Evolutionary conservation across 1,140 invertebrate genomes (phyloP).

Genomic region (Ips typographus): DNA sequence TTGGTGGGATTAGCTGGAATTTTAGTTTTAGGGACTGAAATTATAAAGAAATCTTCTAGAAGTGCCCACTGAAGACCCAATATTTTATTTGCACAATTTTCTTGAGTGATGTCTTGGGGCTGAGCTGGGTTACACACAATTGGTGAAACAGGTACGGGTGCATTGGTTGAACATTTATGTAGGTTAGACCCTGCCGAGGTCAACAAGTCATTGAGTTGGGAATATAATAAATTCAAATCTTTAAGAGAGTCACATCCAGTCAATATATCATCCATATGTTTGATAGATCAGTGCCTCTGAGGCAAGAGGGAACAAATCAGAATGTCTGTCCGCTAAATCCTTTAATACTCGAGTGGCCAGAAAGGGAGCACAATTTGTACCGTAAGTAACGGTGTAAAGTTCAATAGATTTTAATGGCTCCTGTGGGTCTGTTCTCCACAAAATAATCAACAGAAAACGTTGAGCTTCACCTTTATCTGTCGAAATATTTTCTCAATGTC

Average conservation of each 20-base stretch:
- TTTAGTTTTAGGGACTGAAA: conserved; percentile 10
- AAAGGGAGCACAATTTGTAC: conserved; percentile 46
- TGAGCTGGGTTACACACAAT: not conserved
- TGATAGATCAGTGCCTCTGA: conserved; percentile 28
- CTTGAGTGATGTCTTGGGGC: not conserved
- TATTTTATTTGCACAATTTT: conserved; percentile 8
- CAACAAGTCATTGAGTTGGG: conserved; percentile 7
- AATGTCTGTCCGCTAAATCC: conserved; percentile 41
- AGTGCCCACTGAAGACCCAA: conserved; percentile 28
- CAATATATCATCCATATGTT: conserved; percentile 39
- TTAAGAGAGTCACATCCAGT: not conserved
- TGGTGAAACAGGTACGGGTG: not conserved
- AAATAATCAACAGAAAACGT: conserved; percentile 46
- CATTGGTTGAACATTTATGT: conserved; percentile 30
- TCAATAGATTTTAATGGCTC: conserved; percentile 43
- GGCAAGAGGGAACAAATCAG: conserved; percentile 42
- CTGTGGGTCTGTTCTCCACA: conserved; percentile 45
- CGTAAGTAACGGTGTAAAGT: conserved; percentile 50
- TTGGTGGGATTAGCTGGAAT: conserved; percentile 14
- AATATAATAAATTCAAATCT: not conserved
- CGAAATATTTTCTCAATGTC: conserved; percentile 50
- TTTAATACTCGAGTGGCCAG: conserved; percentile 41
- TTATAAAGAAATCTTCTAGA: not conserved
- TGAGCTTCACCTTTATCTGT: conserved; percentile 47
- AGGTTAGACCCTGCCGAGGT: conserved; percentile 11